phyloP scores from a whole-genome alignment of 2,888 invertebrate genomes.

The Xanthia icteritia region DNA sequence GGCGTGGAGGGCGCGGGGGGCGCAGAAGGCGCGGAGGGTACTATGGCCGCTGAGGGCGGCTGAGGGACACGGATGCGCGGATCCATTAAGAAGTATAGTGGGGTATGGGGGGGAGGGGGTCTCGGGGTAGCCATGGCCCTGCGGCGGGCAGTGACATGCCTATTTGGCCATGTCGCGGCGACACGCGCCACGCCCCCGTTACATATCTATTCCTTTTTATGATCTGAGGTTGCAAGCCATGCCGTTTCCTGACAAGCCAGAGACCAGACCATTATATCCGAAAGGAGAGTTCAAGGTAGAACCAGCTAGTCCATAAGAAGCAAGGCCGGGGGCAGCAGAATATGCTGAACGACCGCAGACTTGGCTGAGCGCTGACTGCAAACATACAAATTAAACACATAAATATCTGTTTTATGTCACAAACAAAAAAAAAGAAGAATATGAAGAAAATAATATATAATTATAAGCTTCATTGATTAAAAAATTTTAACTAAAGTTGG shows the following conservation, averaged over 20 bases:
- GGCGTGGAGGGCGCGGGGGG: too few species aligned
- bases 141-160: too few species aligned
- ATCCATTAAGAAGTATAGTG: too few species aligned
- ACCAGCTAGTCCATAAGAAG: constrained; percentile 27
- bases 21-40: too few species aligned
- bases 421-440: not conserved
- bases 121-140: too few species aligned
- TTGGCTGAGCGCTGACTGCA: constrained; percentile 52
- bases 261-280: not conserved
- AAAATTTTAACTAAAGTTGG: not conserved
- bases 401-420: not conserved
- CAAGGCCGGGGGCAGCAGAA: not conserved
- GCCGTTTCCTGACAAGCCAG: not conserved
- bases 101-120: too few species aligned
- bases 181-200: too few species aligned
- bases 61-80: too few species aligned
- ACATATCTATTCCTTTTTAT: too few species aligned
- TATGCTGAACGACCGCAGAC: constrained; percentile 25
- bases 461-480: not conserved
- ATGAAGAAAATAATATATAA: not conserved
- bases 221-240: constrained; percentile 12
- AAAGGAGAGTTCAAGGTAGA: not conserved
- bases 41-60: too few species aligned
- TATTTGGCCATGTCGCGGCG: too few species aligned
- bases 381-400: not conserved